Conservation (phyloP, 2,113 vertebrate genomes). For the Calidris pygmaea region DNA sequence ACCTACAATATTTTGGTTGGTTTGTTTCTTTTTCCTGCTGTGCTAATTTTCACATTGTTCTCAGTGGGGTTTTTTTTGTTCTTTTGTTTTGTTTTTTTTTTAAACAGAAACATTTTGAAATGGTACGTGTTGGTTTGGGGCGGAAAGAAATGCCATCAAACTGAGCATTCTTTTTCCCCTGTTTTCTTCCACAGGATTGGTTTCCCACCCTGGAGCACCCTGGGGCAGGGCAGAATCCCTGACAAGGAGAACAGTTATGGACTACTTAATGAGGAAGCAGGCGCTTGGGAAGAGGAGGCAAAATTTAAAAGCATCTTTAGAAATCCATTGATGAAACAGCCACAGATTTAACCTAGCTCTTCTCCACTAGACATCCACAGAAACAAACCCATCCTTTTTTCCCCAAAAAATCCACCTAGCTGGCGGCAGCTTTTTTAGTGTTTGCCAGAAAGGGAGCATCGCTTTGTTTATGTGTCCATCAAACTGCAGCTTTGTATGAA, state of each 20-base stretch:
- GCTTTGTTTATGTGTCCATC: not conserved
- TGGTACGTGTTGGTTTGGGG: not conserved
- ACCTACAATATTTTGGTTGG: not conserved
- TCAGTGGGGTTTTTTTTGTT: not conserved
- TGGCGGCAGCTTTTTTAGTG: not conserved
- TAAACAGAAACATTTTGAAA: not conserved
- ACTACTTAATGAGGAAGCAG: not conserved
- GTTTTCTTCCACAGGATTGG: not conserved
- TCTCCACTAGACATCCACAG: not conserved
- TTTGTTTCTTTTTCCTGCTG: not conserved
- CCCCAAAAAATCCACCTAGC: rapidly evolving
- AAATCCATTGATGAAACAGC: not conserved
- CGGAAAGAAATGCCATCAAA: not conserved
- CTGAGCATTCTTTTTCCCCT: not conserved
- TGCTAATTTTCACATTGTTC: not conserved
- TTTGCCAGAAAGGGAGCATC: not conserved
- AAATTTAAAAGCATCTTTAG: not conserved
- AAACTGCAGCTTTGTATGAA: not conserved
- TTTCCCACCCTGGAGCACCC: not conserved
- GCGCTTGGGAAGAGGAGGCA: not conserved
- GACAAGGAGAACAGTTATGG: not conserved
- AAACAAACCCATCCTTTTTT: not conserved
- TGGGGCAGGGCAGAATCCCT: not conserved
- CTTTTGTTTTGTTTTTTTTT: not conserved
- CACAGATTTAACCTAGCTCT: not conserved